Conservation (phyloP, 2,888 invertebrate species). For the Drosophila seclusa region DNA sequence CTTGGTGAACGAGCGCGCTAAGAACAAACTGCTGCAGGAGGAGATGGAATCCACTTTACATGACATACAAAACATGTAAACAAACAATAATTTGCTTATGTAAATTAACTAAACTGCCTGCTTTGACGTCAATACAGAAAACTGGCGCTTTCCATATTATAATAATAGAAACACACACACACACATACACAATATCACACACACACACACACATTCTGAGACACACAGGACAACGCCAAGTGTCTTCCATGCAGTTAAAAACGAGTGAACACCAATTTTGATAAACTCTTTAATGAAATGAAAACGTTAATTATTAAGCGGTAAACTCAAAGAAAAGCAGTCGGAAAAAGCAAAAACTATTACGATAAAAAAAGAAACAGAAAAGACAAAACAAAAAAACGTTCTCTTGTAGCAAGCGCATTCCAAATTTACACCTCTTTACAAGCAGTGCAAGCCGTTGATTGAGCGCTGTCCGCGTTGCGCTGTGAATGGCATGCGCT, state of each 20-base stretch:
- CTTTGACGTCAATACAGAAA: conserved; percentile 78
- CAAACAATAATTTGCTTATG: conserved; percentile 61
- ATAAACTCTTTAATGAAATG: conserved; percentile 39
- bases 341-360: conserved; percentile 45
- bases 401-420: conserved; percentile 57
- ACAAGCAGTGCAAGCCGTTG: conserved; percentile 41
- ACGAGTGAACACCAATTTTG: conserved; percentile 53
- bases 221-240: conserved; percentile 59
- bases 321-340: conserved; percentile 63
- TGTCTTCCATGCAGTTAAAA: conserved; percentile 65
- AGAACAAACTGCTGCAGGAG: conserved; percentile 97
- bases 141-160: conserved; percentile 80
- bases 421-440: conserved; percentile 46
- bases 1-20: conserved; percentile 96
- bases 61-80: conserved; percentile 99
- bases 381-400: conserved; percentile 37
- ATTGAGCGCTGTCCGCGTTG: conserved; percentile 20
- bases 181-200: conserved; percentile 32
- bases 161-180: conserved; percentile 58
- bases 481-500: conserved; percentile 32
- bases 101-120: conserved; percentile 79
- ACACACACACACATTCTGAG: conserved; percentile 25
- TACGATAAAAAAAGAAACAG: conserved; percentile 33
- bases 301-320: conserved; percentile 62
- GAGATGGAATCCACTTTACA: conserved; percentile 99